These are phyloP conservation scores for Lasioglossum albipes DNA, from an alignment of 1,140 invertebrate genomes.

Conservation along the genomic window DNA sequence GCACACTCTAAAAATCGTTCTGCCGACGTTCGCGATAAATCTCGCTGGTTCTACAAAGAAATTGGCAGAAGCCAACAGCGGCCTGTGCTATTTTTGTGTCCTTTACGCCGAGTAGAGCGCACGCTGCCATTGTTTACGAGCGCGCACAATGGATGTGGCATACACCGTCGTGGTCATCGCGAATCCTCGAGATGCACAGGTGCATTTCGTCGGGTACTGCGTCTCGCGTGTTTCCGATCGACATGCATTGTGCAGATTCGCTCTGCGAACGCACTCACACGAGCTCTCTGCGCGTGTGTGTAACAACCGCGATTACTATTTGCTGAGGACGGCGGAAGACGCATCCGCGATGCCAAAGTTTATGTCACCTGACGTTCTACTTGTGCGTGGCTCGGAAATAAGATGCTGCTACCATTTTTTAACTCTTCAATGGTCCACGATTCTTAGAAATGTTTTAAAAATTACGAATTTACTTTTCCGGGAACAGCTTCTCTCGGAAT, in stretches of 20 bases:
- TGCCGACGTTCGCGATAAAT: neutral
- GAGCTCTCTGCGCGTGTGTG: too few species aligned
- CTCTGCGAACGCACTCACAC: too few species aligned
- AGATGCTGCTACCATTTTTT: too few species aligned
- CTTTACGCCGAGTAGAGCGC: neutral
- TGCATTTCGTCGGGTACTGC: neutral
- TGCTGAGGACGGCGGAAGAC: neutral
- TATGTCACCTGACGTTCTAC: neutral
- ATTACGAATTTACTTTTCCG: too few species aligned
- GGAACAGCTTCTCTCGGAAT: too few species aligned
- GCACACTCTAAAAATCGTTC: neutral
- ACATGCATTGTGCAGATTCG: neutral
- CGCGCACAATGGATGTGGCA: slow-evolving; percentile 3
- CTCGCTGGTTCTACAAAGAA: slow-evolving; percentile 9
- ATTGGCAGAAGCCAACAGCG: slow-evolving; percentile 15
- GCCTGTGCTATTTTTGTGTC: neutral
- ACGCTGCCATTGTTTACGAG: slow-evolving; percentile 6
- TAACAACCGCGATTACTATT: too few species aligned
- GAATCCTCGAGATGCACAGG: neutral
- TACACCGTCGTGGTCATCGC: neutral
- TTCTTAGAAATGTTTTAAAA: too few species aligned
- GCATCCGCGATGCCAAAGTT: neutral
- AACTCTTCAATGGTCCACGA: too few species aligned
- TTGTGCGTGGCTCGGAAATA: too few species aligned
- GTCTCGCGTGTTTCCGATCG: slow-evolving; percentile 3